Evolutionary conservation across 1,140 invertebrate genomes (phyloP).

Genomic region (Lasaia peninsularis): DNA sequence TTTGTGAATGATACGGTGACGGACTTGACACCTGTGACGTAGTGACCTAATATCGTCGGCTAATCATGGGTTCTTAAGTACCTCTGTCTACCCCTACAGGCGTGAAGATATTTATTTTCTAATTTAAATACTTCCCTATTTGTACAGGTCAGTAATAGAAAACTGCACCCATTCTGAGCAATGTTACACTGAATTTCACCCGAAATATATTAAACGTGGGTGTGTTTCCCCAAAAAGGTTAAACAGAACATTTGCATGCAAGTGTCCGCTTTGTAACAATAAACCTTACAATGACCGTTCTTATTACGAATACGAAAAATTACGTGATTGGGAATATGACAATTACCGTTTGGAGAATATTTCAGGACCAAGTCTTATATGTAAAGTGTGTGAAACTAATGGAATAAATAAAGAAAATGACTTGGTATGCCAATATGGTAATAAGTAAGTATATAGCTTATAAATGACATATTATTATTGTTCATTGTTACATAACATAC

Average conservation of each 20-base stretch:
- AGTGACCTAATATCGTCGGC: no score
- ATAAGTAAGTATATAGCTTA: conserved; percentile 36
- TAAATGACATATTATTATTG: no score
- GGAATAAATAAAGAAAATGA: conserved; percentile 31
- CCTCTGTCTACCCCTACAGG: not conserved
- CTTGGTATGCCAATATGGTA: conserved; percentile 37
- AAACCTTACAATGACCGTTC: conserved; percentile 43
- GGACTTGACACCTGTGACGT: no score
- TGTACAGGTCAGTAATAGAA: conserved; percentile 2
- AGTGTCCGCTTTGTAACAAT: conserved; percentile 57
- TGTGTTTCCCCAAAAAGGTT: conserved; percentile 37
- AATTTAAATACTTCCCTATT: no score
- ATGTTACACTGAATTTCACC: conserved; percentile 27
- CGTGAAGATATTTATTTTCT: not conserved
- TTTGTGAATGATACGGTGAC: no score
- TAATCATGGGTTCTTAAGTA: no score
- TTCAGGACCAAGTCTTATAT: conserved; percentile 36
- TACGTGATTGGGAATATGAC: conserved; percentile 51
- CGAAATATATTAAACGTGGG: conserved; percentile 47
- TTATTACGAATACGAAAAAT: conserved; percentile 46
- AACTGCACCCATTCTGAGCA: conserved; percentile 6
- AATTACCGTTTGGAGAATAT: conserved; percentile 38
- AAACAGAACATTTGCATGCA: conserved; percentile 53
- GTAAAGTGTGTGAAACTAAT: conserved; percentile 49
- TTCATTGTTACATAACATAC: no score